A percentile compares a stretch with the other conserved stretches of the same genome.
Evolutionary conservation across 2,113 vertebrate genomes (phyloP).

Genomic region (Tyrannus savana): DNA sequence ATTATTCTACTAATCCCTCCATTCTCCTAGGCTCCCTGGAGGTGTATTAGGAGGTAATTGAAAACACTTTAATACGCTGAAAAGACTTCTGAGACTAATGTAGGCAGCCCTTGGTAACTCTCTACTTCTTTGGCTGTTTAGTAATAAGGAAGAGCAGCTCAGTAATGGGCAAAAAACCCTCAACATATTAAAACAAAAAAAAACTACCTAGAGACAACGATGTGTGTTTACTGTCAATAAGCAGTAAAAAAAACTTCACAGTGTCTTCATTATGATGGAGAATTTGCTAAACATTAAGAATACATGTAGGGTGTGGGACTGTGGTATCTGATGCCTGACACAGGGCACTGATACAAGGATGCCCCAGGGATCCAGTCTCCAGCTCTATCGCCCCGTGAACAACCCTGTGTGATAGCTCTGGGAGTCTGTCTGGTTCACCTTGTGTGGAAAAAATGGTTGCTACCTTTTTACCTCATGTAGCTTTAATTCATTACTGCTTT

Average conservation of each 20-base stretch:
- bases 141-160: constrained; percentile 10
- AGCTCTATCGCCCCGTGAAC: background rate
- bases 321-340: background rate
- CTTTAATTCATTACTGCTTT: background rate
- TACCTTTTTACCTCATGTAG: background rate
- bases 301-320: background rate
- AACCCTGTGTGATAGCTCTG: background rate
- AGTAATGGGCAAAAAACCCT: background rate
- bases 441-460: background rate
- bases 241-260: background rate
- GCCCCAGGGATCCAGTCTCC: background rate
- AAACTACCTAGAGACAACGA: background rate
- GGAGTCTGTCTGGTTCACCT: background rate
- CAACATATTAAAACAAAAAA: background rate
- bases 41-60: constrained; percentile 76
- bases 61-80: constrained; percentile 70
- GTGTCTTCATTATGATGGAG: background rate
- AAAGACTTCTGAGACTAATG: constrained; percentile 67
- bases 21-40: constrained; percentile 72
- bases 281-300: background rate
- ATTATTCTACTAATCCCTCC: constrained; percentile 77
- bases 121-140: constrained; percentile 23
- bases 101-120: background rate
- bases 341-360: background rate
- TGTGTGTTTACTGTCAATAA: background rate